Conservation (phyloP, 2,888 invertebrate species). For the Helicoverpa assulta region DNA sequence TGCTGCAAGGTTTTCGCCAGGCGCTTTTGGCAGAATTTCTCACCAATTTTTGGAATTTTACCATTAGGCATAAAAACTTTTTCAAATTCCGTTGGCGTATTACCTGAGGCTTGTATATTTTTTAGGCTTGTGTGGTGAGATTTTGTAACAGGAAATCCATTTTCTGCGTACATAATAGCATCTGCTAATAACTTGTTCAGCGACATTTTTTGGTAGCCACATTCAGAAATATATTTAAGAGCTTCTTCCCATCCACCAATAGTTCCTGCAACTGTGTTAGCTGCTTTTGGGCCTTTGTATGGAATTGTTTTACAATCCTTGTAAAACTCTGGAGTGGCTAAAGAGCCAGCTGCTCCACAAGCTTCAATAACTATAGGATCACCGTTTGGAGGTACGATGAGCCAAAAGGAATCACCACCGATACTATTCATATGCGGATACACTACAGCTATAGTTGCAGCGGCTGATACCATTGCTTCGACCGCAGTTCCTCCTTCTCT, state of each 20-base stretch:
- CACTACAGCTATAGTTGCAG: conserved; percentile 83
- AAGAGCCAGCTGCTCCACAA: conserved; percentile 81
- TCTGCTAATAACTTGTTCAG: conserved; percentile 76
- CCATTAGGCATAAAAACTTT: conserved; percentile 74
- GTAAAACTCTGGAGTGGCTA: conserved; percentile 77
- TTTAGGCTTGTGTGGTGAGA: conserved; percentile 63
- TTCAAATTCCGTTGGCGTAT: conserved; percentile 66
- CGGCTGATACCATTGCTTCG: conserved; percentile 84
- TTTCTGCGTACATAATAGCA: conserved; percentile 82
- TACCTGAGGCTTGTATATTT: conserved; percentile 28
- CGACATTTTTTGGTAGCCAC: conserved; percentile 78
- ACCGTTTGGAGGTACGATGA: conserved; percentile 81
- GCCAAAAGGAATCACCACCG: conserved; percentile 85
- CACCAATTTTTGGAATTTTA: conserved; percentile 72
- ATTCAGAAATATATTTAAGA: conserved; percentile 80
- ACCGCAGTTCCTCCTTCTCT: conserved; percentile 84
- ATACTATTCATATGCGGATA: conserved; percentile 86
- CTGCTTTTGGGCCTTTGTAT: conserved; percentile 77
- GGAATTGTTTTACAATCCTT: conserved; percentile 75
- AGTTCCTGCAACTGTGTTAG: conserved; percentile 83
- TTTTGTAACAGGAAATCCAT: conserved; percentile 78
- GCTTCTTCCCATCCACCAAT: conserved; percentile 86
- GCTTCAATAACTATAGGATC: conserved; percentile 84
- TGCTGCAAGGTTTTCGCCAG: conserved; percentile 77
- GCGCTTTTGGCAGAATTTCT: conserved; percentile 76